phyloP scores from a whole-genome alignment of 37 sponge, comb jelly and placozoan genomes.

The Mnemiopsis leidyi region DNA sequence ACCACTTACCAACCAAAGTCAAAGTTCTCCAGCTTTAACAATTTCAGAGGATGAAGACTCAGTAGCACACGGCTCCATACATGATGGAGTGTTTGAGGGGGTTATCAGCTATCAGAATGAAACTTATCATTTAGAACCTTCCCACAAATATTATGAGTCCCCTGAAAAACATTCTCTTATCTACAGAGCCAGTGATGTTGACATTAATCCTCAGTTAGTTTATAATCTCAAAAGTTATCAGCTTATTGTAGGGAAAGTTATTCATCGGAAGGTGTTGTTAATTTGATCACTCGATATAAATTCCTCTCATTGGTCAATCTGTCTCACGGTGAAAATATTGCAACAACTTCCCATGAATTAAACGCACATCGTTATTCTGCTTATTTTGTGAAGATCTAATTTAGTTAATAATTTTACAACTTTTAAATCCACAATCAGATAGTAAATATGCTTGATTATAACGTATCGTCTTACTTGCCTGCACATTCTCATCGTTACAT shows the following conservation, averaged over 20 bases:
- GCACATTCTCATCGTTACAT: too few species aligned
- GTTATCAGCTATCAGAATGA: slow-evolving; percentile 31
- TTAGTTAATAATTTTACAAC: not conserved
- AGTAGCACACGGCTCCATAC: slow-evolving; percentile 49
- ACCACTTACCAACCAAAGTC: not conserved
- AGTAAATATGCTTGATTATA: not conserved
- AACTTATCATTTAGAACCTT: slow-evolving; percentile 50
- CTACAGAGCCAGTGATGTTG: slow-evolving; percentile 58
- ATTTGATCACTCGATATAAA: too few species aligned
- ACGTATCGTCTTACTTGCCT: too few species aligned
- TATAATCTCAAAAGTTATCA: too few species aligned
- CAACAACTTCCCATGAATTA: too few species aligned
- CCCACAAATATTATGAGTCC: not conserved
- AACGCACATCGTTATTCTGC: too few species aligned
- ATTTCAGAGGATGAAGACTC: slow-evolving; percentile 24
- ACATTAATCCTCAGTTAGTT: not conserved
- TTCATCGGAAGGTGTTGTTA: too few species aligned
- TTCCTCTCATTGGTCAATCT: too few species aligned
- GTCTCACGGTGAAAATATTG: too few species aligned
- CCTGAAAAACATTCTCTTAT: slow-evolving; percentile 56
- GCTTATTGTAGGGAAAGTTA: too few species aligned
- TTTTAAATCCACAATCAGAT: not conserved
- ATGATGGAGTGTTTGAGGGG: slow-evolving; percentile 61
- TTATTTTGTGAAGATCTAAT: too few species aligned
- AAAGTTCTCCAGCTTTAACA: not conserved